Evolutionary conservation across 1,140 invertebrate genomes (phyloP).

Genomic region (Leptinotarsa texana): DNA sequence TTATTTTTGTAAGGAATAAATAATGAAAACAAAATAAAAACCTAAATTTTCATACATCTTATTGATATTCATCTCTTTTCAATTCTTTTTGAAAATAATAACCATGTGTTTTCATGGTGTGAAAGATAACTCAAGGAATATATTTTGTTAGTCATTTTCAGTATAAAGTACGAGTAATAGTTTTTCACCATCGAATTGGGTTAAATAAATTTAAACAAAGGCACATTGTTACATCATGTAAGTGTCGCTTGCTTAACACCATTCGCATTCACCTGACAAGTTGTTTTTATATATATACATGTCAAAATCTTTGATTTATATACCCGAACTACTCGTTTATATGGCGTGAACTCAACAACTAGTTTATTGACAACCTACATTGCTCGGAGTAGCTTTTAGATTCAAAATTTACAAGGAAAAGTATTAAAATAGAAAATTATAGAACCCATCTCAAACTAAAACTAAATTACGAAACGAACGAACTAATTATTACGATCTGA

Average conservation of each 20-base stretch:
- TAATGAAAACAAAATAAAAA: no score
- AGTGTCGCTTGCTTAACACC: slow-evolving; percentile 1
- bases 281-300: neutral
- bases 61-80: no score
- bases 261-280: slow-evolving; percentile 10
- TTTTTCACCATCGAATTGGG: neutral
- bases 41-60: no score
- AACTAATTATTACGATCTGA: no score
- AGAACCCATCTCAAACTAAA: no score
- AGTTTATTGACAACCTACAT: neutral
- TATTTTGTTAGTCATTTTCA: no score
- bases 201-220: slow-evolving; percentile 3
- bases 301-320: slow-evolving; percentile 4
- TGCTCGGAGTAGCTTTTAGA: neutral
- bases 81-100: no score
- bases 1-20: no score
- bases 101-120: no score
- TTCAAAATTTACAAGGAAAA: neutral
- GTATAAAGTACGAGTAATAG: neutral
- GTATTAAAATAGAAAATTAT: no score
- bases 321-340: neutral
- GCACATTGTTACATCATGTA: neutral
- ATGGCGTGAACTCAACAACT: neutral
- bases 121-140: no score
- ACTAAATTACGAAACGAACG: no score